These are phyloP conservation scores for Sturmia bella DNA, from an alignment of 2,888 invertebrate species.

Conservation along the genomic window DNA sequence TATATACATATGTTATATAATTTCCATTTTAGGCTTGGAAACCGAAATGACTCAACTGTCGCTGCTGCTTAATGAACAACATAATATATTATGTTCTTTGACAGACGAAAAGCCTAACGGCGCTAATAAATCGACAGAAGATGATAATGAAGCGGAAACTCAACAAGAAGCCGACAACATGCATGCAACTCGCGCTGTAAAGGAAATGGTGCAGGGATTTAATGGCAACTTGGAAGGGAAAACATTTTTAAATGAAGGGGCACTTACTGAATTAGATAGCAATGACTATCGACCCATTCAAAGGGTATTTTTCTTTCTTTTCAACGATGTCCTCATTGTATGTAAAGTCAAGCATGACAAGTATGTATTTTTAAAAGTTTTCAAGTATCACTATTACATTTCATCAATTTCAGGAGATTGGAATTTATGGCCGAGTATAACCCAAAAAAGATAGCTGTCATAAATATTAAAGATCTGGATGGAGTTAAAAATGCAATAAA, in stretches of 20 bases:
- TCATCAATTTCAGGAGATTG: conserved; percentile 76
- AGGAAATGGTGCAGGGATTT: conserved; percentile 87
- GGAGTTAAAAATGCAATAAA: conserved; percentile 96
- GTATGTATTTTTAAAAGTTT: conserved; percentile 70
- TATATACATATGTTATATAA: too few species aligned
- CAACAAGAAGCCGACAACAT: conserved; percentile 84
- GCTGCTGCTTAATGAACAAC: conserved; percentile 95
- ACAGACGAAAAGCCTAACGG: conserved; percentile 87
- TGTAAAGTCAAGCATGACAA: conserved; percentile 86
- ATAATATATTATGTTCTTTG: conserved; percentile 89
- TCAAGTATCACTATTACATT: background rate
- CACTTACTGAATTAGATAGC: conserved; percentile 93
- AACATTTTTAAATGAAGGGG: conserved; percentile 93
- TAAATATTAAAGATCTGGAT: conserved; percentile 95
- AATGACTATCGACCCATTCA: conserved; percentile 93
- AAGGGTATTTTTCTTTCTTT: conserved; percentile 94
- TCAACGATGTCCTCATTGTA: conserved; percentile 95
- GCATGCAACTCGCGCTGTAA: conserved; percentile 84
- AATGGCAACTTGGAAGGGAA: conserved; percentile 83
- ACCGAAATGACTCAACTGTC: conserved; percentile 99
- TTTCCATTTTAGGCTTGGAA: conserved; percentile 87
- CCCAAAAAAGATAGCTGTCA: conserved; percentile 92
- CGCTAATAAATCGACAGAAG: conserved; percentile 66
- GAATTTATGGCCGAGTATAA: conserved; percentile 81
- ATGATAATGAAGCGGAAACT: conserved; percentile 77